Conservation (phyloP, 2,797 vertebrate species). For the Agapornis canus region DNA sequence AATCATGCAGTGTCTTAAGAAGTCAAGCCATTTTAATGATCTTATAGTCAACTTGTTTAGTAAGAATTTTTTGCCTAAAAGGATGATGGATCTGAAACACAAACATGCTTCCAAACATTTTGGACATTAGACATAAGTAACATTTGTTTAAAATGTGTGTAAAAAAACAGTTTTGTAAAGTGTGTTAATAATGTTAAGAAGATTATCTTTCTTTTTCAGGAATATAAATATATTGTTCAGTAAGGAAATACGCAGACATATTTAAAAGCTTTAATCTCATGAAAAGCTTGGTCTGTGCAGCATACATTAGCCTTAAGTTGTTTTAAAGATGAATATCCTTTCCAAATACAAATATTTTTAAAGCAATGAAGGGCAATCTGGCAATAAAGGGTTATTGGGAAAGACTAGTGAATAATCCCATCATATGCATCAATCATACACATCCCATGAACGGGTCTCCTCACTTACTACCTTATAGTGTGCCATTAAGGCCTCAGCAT, state of each 20-base stretch:
- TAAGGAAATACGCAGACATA: conserved; percentile 49
- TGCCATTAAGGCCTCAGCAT: neutral
- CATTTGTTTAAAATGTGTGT: conserved; percentile 14
- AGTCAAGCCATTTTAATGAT: neutral
- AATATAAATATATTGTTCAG: conserved; percentile 26
- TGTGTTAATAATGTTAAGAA: conserved; percentile 56
- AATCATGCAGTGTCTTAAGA: neutral
- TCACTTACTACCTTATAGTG: neutral
- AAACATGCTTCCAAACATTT: neutral
- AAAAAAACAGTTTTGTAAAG: conserved; percentile 33
- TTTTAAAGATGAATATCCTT: conserved; percentile 52
- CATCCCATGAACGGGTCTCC: neutral
- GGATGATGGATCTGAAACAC: neutral
- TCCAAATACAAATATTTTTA: conserved; percentile 42
- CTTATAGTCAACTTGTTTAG: neutral
- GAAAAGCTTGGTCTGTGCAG: conserved; percentile 50
- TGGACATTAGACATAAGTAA: neutral
- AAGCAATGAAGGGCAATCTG: neutral
- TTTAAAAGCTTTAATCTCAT: conserved; percentile 66
- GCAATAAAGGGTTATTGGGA: neutral
- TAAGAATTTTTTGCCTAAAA: neutral
- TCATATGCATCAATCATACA: neutral
- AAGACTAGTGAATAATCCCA: neutral
- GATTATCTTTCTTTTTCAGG: conserved; percentile 25
- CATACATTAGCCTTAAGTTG: conserved; percentile 54